These are phyloP conservation scores for Plecturocebus donacophilus DNA, from an alignment of 2,113 vertebrate genomes.

Conservation along the genomic window DNA sequence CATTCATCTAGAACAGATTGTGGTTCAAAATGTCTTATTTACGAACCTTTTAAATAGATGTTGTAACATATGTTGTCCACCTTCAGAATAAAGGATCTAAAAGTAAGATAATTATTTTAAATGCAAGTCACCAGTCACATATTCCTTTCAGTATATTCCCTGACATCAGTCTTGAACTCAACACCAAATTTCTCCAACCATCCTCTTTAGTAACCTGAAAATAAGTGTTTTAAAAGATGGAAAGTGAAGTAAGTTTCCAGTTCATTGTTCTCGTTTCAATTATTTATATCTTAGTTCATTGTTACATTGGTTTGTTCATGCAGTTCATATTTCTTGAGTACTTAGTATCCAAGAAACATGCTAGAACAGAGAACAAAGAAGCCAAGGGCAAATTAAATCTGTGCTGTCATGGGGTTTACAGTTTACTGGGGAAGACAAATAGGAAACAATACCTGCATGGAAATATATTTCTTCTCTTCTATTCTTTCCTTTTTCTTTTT, in stretches of 20 bases:
- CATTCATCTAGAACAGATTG: neutral
- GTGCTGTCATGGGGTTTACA: neutral
- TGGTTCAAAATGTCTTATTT: neutral
- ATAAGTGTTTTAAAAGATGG: neutral
- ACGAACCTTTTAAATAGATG: neutral
- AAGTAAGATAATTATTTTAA: constrained; percentile 36
- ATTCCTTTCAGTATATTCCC: neutral
- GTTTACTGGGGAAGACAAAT: neutral
- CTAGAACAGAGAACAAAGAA: neutral
- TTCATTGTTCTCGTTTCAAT: too few relatives aligned
- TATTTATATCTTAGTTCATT: neutral
- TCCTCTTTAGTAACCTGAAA: constrained; percentile 7
- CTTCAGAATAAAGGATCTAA: constrained; percentile 4
- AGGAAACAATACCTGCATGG: neutral
- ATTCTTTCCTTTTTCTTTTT: too few relatives aligned
- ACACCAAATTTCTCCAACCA: neutral
- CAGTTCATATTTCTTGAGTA: neutral
- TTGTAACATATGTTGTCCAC: neutral
- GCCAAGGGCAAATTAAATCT: neutral
- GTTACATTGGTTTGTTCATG: neutral
- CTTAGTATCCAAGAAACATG: neutral
- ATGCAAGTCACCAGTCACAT: neutral
- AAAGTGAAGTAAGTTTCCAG: neutral
- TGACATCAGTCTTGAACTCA: neutral
- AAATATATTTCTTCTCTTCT: neutral